Percentiles rank a stretch among this genome's conserved stretches.
phyloP scores from a whole-genome alignment of 1,140 invertebrate species.

The Limonius californicus region DNA sequence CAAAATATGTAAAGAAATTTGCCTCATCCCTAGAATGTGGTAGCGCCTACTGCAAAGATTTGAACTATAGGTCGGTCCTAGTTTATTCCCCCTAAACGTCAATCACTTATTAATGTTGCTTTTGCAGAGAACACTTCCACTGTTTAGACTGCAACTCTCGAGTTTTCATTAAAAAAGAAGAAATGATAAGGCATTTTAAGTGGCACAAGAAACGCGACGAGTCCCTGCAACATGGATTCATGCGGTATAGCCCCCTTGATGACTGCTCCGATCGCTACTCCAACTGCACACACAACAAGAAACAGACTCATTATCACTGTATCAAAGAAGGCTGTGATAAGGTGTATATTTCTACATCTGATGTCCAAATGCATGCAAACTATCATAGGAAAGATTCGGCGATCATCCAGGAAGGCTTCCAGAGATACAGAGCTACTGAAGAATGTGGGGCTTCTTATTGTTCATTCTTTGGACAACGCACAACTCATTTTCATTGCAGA shows the following conservation, averaged over 20 bases:
- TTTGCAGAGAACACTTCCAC: conserved; percentile 88
- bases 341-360: conserved; percentile 96
- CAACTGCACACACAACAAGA: conserved; percentile 86
- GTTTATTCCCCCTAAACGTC: neutral
- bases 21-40: conserved; percentile 72
- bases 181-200: conserved; percentile 98
- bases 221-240: conserved; percentile 93
- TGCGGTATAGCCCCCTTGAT: conserved; percentile 74
- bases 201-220: conserved; percentile 99
- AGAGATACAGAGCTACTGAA: conserved; percentile 73
- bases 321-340: conserved; percentile 95
- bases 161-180: conserved; percentile 96
- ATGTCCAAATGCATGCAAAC: conserved; percentile 99
- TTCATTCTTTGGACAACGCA: conserved; percentile 90
- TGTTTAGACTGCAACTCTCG: conserved; percentile 85
- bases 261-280: conserved; percentile 64
- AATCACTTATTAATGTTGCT: no score
- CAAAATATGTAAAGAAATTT: conserved; percentile 77
- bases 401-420: conserved; percentile 91
- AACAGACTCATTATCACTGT: conserved; percentile 98
- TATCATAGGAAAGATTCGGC: conserved; percentile 97
- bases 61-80: conserved; percentile 59
- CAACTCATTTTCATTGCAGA: conserved; percentile 96
- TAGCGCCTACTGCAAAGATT: conserved; percentile 73
- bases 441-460: conserved; percentile 85